Evolutionary conservation across 1,140 invertebrate species (phyloP).

Genomic region (Coptotermes formosanus): DNA sequence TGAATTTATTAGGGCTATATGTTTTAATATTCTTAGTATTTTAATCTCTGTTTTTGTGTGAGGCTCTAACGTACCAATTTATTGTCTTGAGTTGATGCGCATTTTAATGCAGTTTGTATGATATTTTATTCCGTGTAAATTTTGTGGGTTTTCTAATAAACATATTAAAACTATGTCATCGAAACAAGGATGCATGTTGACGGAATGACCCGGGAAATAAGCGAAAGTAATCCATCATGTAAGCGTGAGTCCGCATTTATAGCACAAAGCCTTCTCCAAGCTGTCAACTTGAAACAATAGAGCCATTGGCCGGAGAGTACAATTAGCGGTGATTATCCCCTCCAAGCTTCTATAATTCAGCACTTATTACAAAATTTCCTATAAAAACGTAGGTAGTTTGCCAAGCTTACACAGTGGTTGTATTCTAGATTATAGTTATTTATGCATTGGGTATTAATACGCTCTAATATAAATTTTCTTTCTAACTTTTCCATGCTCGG

Average conservation of each 20-base stretch:
- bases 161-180: no score
- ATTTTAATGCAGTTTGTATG: not conserved
- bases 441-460: no score
- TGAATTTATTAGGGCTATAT: not conserved
- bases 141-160: not conserved
- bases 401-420: not conserved
- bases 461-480: no score
- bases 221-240: conserved; percentile 10
- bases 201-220: not conserved
- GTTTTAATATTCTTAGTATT: not conserved
- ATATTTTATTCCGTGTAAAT: not conserved
- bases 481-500: no score
- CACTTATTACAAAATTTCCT: not conserved
- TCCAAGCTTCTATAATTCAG: not conserved
- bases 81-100: not conserved
- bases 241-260: not conserved
- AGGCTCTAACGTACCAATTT: no score
- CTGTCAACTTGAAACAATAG: not conserved
- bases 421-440: not conserved
- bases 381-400: not conserved
- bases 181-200: no score
- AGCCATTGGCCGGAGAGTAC: not conserved
- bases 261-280: not conserved
- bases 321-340: not conserved
- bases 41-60: no score